phyloP scores from a whole-genome alignment of 1,140 invertebrate genomes.

The Lepidurus couesii region DNA sequence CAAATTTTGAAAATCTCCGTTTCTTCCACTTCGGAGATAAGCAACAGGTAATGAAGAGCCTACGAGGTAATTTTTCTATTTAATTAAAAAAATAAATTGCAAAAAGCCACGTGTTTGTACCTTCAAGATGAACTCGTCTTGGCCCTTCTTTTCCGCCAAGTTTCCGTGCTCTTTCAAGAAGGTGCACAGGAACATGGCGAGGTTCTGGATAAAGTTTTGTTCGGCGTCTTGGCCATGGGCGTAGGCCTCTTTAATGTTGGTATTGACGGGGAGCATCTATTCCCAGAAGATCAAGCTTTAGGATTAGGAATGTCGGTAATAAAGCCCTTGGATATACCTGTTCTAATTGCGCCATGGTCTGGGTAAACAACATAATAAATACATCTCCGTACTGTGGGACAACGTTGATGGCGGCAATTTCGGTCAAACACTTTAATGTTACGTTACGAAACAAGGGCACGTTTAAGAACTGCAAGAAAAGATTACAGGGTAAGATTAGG shows the following conservation, averaged over 20 bases:
- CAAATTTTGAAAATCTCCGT: constrained; percentile 99
- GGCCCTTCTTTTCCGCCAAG: constrained; percentile 72
- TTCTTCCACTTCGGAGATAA: constrained; percentile 98
- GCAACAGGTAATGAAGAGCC: constrained; percentile 86
- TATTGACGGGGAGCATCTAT: constrained; percentile 78
- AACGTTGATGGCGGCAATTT: constrained; percentile 85
- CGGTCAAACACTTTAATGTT: constrained; percentile 95
- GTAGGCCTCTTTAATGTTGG: constrained; percentile 91
- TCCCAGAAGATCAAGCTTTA: constrained; percentile 1
- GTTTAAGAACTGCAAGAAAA: constrained; percentile 73
- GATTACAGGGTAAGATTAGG: constrained; percentile 32
- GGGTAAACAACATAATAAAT: constrained; percentile 79
- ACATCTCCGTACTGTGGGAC: constrained; percentile 82
- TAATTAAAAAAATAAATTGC: constrained; percentile 47
- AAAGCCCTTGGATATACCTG: constrained; percentile 44
- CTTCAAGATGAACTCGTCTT: constrained; percentile 52
- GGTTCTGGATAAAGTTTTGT: constrained; percentile 98
- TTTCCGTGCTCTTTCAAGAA: constrained; percentile 92
- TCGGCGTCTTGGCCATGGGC: constrained; percentile 88
- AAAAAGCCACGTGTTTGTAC: constrained; percentile 47
- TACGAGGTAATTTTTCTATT: constrained; percentile 40
- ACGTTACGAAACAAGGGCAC: constrained; percentile 98
- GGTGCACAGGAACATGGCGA: constrained; percentile 94
- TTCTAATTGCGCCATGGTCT: constrained; percentile 86
- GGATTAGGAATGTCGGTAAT: background rate